phyloP scores from a whole-genome alignment of 2,113 vertebrate genomes.

The Oreochromis spilurus region DNA sequence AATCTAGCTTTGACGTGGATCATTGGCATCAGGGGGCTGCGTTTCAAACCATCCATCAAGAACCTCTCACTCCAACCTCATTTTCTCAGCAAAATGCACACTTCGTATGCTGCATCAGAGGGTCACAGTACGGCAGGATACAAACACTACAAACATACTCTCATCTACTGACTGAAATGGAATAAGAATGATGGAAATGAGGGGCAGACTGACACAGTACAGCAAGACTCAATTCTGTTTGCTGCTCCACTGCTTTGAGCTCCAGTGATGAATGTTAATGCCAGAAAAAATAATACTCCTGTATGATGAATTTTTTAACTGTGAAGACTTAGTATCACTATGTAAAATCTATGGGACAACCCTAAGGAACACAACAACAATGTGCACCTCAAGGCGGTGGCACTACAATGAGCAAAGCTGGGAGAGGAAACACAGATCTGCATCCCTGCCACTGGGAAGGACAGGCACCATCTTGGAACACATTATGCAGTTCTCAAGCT shows the following conservation, averaged over 20 bases:
- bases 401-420: not conserved
- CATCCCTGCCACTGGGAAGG: not conserved
- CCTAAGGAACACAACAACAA: not conserved
- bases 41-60: not conserved
- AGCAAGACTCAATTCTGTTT: not conserved
- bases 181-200: not conserved
- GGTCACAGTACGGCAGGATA: not conserved
- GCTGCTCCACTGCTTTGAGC: not conserved
- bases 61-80: not conserved
- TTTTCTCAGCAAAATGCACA: not conserved
- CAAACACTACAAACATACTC: not conserved
- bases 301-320: not conserved
- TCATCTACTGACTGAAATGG: not conserved
- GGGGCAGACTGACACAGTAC: not conserved
- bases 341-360: not conserved
- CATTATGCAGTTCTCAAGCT: not conserved
- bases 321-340: not conserved
- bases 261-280: not conserved
- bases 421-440: not conserved
- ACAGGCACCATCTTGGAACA: not conserved
- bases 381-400: not conserved
- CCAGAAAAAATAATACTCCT: not conserved
- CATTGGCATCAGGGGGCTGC: not conserved
- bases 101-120: not conserved
- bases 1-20: not conserved